Evolutionary conservation across 2,888 invertebrate species (phyloP).

Genomic region (Pyrgus malvae): DNA sequence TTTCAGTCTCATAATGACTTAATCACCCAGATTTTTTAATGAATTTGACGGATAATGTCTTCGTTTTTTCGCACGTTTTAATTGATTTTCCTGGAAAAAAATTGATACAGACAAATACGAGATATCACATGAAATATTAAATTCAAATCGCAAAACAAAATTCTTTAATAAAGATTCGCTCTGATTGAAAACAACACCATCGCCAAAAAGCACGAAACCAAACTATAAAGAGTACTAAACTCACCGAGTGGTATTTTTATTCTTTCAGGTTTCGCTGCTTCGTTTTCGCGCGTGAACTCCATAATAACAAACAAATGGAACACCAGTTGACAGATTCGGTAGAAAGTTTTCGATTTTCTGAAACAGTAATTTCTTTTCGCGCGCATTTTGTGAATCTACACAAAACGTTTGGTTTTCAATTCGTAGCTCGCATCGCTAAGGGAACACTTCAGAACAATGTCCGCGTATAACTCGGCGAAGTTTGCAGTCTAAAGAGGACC

Average conservation of each 20-base stretch:
- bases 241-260: slow-evolving; percentile 57
- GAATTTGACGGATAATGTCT: too few relatives aligned
- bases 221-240: too few relatives aligned
- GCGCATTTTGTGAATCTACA: slow-evolving; percentile 44
- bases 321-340: slow-evolving; percentile 48
- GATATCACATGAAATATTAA: too few relatives aligned
- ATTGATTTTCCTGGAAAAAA: too few relatives aligned
- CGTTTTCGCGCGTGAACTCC: slow-evolving; percentile 46
- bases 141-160: too few relatives aligned
- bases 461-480: slow-evolving; percentile 42
- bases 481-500: slow-evolving; percentile 33
- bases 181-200: too few relatives aligned
- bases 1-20: too few relatives aligned
- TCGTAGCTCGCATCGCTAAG: slow-evolving; percentile 12
- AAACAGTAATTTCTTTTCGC: slow-evolving; percentile 24
- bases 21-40: too few relatives aligned
- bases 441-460: slow-evolving; percentile 29
- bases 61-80: too few relatives aligned
- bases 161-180: too few relatives aligned
- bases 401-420: slow-evolving; percentile 6
- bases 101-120: too few relatives aligned
- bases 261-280: slow-evolving; percentile 28
- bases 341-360: slow-evolving; percentile 40
- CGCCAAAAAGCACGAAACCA: too few relatives aligned
- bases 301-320: slow-evolving; percentile 47